Conservation (phyloP, 1,140 invertebrate genomes). For the Drosophila ercepeae region DNA sequence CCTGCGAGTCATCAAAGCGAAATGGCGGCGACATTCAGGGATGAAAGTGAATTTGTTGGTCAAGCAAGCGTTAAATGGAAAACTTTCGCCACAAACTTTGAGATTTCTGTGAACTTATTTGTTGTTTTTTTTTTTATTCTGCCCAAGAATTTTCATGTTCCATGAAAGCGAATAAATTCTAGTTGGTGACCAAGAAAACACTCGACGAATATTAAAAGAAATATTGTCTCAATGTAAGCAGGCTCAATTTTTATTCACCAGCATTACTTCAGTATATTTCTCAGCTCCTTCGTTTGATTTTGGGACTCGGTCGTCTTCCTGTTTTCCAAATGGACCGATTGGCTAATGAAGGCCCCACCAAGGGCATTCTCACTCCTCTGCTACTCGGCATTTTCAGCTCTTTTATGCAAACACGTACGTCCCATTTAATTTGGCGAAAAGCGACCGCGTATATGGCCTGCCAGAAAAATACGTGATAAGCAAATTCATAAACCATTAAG, state of each 20-base stretch:
- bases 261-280: not conserved
- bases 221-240: constrained; percentile 20
- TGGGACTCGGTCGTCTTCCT: constrained; percentile 12
- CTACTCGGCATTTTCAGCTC: constrained; percentile 19
- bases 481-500: constrained; percentile 78
- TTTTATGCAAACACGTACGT: constrained; percentile 75
- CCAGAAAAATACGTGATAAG: constrained; percentile 75
- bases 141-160: constrained; percentile 5
- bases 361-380: constrained; percentile 5
- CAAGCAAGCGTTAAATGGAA: constrained; percentile 63
- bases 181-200: constrained; percentile 63
- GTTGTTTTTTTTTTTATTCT: not conserved
- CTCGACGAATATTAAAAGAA: constrained; percentile 69
- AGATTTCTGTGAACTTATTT: constrained; percentile 39
- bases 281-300: constrained; percentile 1
- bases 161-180: constrained; percentile 56
- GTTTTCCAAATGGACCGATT: constrained; percentile 27
- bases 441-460: constrained; percentile 61
- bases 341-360: constrained; percentile 41
- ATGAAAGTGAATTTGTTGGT: constrained; percentile 68
- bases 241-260: constrained; percentile 20
- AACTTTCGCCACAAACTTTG: constrained; percentile 53
- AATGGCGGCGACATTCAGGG: constrained; percentile 38
- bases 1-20: constrained; percentile 46
- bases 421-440: constrained; percentile 74